Evolutionary conservation across 1,140 invertebrate genomes (phyloP).

Genomic region (Lepidurus apus): DNA sequence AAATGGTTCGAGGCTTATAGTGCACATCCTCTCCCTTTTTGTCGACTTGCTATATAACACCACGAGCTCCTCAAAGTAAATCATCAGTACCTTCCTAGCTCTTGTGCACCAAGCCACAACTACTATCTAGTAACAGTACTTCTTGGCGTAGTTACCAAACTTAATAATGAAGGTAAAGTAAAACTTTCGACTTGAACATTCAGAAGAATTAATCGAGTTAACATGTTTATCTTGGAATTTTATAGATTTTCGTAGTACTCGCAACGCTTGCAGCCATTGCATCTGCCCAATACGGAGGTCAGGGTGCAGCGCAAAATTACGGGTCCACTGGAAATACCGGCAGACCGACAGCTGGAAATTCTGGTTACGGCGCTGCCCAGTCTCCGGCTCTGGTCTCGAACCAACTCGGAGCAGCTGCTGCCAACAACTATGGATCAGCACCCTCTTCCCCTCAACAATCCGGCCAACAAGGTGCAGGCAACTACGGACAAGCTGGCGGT

Average conservation of each 20-base stretch:
- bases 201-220: no score
- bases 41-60: background rate
- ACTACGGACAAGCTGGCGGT: background rate
- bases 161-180: background rate
- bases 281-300: background rate
- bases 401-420: background rate
- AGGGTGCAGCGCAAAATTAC: background rate
- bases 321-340: no score
- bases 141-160: background rate
- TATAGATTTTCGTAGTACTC: background rate
- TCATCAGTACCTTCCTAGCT: background rate
- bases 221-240: background rate
- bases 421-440: background rate
- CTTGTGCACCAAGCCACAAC: background rate
- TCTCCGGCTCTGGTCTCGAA: no score
- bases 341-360: no score
- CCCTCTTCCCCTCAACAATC: background rate
- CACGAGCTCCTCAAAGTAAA: background rate
- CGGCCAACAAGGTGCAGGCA: background rate
- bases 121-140: background rate
- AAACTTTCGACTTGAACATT: no score
- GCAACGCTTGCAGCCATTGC: background rate
- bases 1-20: background rate
- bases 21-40: background rate
- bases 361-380: no score